Evolutionary conservation across 2,797 vertebrate genomes (phyloP).

Genomic region (Mus spretus): DNA sequence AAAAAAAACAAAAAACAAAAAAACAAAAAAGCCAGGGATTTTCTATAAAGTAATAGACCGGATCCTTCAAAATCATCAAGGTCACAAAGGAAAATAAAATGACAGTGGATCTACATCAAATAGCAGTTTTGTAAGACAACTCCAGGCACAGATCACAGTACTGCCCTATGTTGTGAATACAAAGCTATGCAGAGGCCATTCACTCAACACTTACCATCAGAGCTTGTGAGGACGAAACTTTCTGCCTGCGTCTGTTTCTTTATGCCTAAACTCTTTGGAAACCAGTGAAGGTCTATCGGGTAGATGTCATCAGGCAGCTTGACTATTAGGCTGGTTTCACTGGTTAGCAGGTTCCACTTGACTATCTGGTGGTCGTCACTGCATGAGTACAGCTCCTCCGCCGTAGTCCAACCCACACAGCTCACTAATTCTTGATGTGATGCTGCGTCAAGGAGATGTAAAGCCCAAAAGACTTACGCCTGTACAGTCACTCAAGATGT

Average conservation of each 20-base stretch:
- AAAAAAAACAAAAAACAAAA: neutral
- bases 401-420: conserved; percentile 96
- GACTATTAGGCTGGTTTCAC: conserved; percentile 93
- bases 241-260: conserved; percentile 96
- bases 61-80: conserved; percentile 44
- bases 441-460: conserved; percentile 86
- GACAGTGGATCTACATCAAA: neutral
- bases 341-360: conserved; percentile 95
- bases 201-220: conserved; percentile 92
- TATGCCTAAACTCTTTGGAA: conserved; percentile 93
- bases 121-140: conserved; percentile 52
- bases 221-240: conserved; percentile 96
- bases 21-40: neutral
- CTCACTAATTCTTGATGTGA: conserved; percentile 94
- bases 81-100: conserved; percentile 46
- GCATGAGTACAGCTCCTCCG: conserved; percentile 97
- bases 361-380: conserved; percentile 97
- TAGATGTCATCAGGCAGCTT: conserved; percentile 95
- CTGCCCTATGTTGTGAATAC: conserved; percentile 7
- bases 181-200: conserved; percentile 1
- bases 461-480: conserved; percentile 9
- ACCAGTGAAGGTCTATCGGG: conserved; percentile 97
- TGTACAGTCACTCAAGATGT: conserved; percentile 39
- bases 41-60: conserved; percentile 47
- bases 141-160: conserved; percentile 33